Evolutionary conservation across 2,797 vertebrate species (phyloP), one percentile per base, ranked within the genome.

Genomic region (Coendou prehensilis): DNA sequence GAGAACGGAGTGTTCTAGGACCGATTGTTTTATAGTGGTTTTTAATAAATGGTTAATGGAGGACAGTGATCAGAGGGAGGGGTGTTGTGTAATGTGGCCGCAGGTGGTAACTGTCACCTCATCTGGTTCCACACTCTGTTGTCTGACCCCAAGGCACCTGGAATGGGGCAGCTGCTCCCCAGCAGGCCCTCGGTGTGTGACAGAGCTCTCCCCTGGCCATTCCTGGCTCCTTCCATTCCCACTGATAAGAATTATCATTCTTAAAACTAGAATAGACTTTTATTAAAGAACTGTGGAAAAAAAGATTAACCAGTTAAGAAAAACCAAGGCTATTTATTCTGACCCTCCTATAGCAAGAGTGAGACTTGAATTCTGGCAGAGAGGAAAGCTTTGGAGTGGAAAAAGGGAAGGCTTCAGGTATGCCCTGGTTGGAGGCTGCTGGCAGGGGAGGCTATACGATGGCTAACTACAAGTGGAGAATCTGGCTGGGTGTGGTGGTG

Each of bases 21-120:
- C 28, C 5, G 64, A 81, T 86, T 0, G 0, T 41, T 85, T 76
- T 88, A 78, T 76, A 63, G 30, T n/a, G 45, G 54, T 93, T 85
- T 88, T 91, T 90, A 91, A 96, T 85, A 86, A 95, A 94, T 94
- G 78, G 89, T 95, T 95, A 95, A 71, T 88, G 71, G 87, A 95
- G 83, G 82, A 71, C 88, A 18, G 69, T 45, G 85, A 84, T 59
- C 79, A 71, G 82, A 37, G 75, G 59, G 67, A 45, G 41, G 78
- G 13, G 6, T 30, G 13, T 97, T 97, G 57, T 96, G 87, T 92
- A 94, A 93, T 1, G 26, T 18, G 89, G 41, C 89, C 59, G 30
- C n/a, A 79, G 67, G 64, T 95, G 93, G 47, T 93, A 2, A 83
- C 76, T 57, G 47, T 96, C 92, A 95, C 82, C 14, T 37, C 9